phyloP scores from a whole-genome alignment of 2,113 vertebrate species.

The Paralichthys olivaceus region DNA sequence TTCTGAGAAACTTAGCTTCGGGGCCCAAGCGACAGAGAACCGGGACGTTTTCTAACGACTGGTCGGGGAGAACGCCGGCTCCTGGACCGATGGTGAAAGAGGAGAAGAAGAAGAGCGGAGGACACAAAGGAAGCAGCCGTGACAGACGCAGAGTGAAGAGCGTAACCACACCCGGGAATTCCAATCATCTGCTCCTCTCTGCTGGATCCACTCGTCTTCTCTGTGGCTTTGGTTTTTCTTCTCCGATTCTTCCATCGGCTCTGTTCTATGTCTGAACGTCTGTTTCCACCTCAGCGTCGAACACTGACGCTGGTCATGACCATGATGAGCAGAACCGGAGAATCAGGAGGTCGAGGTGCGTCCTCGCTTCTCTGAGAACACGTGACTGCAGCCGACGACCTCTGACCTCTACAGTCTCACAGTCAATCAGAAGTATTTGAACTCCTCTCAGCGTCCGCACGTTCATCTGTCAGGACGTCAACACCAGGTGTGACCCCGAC shows the following conservation, averaged over 20 bases:
- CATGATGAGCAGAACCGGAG: no score
- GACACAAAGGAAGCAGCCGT: not conserved
- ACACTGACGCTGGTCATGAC: no score
- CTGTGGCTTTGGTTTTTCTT: not conserved
- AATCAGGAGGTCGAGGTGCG: no score
- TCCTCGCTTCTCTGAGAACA: no score
- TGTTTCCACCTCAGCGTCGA: no score
- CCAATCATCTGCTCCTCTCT: conserved; percentile 7
- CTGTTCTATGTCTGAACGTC: no score
- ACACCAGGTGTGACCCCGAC: no score
- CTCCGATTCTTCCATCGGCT: not conserved
- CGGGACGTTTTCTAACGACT: conserved; percentile 23
- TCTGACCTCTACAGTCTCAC: no score
- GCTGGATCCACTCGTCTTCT: conserved; percentile 13
- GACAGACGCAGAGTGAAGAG: conserved; percentile 8
- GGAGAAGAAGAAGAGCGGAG: not conserved
- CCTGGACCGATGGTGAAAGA: conserved; percentile 38
- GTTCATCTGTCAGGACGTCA: no score
- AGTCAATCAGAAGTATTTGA: no score
- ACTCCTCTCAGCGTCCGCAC: no score
- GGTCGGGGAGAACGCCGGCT: conserved; percentile 5
- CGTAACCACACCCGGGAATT: conserved; percentile 3
- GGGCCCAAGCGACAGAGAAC: not conserved
- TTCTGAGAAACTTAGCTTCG: not conserved
- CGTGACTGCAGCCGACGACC: no score